Percentiles rank a stretch among this genome's conserved stretches.
phyloP scores from a whole-genome alignment of 2,888 invertebrate genomes.

The Parnassius glacialis region DNA sequence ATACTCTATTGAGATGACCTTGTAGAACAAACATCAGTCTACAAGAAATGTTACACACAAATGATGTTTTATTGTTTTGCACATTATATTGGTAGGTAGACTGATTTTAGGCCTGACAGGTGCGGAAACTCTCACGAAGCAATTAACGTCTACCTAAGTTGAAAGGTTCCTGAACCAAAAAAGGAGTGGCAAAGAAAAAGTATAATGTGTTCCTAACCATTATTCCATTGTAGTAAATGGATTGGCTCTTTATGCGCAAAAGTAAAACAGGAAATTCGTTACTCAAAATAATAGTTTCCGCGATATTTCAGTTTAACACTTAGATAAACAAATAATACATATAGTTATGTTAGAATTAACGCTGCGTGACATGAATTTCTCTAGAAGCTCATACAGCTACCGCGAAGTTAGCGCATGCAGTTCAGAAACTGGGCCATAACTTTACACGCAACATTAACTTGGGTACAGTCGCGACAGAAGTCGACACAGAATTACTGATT shows the following conservation, averaged over 20 bases:
- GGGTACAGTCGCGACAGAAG: slow-evolving; percentile 59
- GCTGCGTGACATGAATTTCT: slow-evolving; percentile 61
- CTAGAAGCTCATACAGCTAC: slow-evolving; percentile 52
- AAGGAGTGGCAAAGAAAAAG: slow-evolving; percentile 43
- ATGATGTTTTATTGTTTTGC: slow-evolving; percentile 53
- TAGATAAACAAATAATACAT: slow-evolving; percentile 26
- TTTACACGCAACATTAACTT: slow-evolving; percentile 77
- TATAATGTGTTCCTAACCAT: slow-evolving; percentile 34
- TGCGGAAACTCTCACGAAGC: slow-evolving; percentile 69
- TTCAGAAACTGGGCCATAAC: slow-evolving; percentile 65
- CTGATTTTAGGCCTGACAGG: slow-evolving; percentile 52
- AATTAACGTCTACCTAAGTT: slow-evolving; percentile 66
- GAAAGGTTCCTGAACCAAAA: slow-evolving; percentile 69
- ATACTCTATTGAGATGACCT: too few relatives aligned
- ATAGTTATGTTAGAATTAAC: slow-evolving; percentile 47
- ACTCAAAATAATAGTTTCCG: slow-evolving; percentile 20
- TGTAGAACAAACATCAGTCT: slow-evolving; percentile 1
- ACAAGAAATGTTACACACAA: slow-evolving; percentile 14
- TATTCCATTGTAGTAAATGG: slow-evolving; percentile 24
- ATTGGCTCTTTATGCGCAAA: slow-evolving; percentile 17
- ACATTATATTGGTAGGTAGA: slow-evolving; percentile 43
- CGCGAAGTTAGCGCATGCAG: slow-evolving; percentile 65
- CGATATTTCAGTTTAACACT: slow-evolving; percentile 31
- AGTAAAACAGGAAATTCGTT: slow-evolving; percentile 17
- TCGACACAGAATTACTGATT: slow-evolving; percentile 34